phyloP scores from a whole-genome alignment of 92 coral and sea anemone species.

The Metridium senile region DNA sequence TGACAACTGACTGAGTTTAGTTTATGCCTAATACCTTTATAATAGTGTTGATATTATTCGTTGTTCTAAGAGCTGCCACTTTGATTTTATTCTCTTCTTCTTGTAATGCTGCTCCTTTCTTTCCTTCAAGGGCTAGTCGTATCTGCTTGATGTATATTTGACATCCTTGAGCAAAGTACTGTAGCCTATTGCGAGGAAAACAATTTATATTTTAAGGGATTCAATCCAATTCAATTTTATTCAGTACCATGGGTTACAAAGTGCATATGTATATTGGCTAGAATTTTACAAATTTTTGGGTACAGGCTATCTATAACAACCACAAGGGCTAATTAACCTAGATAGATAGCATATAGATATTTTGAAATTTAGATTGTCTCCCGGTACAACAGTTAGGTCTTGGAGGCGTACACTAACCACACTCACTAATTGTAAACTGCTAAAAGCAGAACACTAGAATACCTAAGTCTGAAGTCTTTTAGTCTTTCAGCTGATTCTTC shows the following conservation, averaged over 20 bases:
- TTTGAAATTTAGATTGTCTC: no score
- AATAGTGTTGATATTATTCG: constrained; percentile 86
- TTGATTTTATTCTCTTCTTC: constrained; percentile 95
- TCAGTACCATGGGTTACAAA: no score
- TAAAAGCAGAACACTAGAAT: neutral
- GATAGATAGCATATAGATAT: no score
- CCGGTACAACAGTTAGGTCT: no score
- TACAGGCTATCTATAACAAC: no score
- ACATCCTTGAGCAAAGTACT: constrained; percentile 98
- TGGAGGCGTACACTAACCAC: no score
- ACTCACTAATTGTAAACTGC: neutral
- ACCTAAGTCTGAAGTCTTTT: constrained; percentile 91
- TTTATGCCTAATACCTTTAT: constrained; percentile 61
- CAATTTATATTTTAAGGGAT: no score
- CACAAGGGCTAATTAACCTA: no score
- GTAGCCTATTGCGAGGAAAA: constrained; percentile 58
- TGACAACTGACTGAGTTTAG: no score
- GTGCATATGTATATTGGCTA: no score
- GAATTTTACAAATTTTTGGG: no score
- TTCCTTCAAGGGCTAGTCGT: constrained; percentile 80
- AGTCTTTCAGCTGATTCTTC: constrained; percentile 78
- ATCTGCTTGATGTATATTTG: constrained; percentile 96
- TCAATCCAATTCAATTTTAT: no score
- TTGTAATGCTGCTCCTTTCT: constrained; percentile 74
- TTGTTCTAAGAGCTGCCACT: constrained; percentile 91